These are phyloP conservation scores for Muscicapa comitata DNA, from an alignment of 2,797 vertebrate species.

Conservation along the genomic window DNA sequence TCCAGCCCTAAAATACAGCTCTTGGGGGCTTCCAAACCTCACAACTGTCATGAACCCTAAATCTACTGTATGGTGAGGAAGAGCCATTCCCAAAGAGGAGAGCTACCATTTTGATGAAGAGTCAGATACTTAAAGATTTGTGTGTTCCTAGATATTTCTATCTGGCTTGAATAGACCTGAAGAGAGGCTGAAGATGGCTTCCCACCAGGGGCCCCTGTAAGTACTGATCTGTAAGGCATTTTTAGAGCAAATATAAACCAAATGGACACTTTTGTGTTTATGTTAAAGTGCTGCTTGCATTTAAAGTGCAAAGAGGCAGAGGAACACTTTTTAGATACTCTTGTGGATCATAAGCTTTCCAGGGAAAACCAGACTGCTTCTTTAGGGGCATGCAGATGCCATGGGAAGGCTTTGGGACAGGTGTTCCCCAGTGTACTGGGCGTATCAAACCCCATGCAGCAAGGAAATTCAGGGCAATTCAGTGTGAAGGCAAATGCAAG, in stretches of 20 bases:
- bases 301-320: not conserved
- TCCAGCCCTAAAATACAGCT: not conserved
- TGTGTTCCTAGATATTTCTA: not conserved
- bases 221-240: not conserved
- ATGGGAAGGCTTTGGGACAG: not conserved
- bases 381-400: not conserved
- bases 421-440: accelerated
- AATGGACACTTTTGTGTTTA: not conserved
- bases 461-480: not conserved
- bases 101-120: not conserved
- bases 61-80: not conserved
- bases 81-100: not conserved
- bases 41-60: not conserved
- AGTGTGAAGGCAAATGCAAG: not conserved
- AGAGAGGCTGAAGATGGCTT: not conserved
- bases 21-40: not conserved
- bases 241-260: not conserved
- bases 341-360: not conserved
- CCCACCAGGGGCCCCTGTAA: not conserved
- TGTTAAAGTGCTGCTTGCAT: not conserved
- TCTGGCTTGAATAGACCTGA: not conserved
- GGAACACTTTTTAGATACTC: not conserved
- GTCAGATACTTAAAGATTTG: not conserved
- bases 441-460: accelerated
- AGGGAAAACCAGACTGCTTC: not conserved